phyloP scores from a whole-genome alignment of 53 echinoderm and acorn worm genomes.

The Hippasteria phrygiana region DNA sequence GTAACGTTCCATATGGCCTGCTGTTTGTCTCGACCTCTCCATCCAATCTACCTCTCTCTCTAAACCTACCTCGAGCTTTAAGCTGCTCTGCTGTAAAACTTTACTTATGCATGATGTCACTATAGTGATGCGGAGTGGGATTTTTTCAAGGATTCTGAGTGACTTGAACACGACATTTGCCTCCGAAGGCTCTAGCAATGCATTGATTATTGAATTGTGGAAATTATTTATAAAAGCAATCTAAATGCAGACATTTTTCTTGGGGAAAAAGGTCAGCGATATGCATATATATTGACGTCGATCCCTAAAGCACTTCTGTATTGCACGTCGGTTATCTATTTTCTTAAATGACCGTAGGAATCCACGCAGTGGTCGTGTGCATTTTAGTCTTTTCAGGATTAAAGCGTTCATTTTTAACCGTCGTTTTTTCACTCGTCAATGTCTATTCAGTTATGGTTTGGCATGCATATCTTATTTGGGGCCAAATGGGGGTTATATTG shows the following conservation, averaged over 20 bases:
- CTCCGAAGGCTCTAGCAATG: neutral
- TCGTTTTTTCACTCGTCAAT: too few relatives aligned
- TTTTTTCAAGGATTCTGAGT: neutral
- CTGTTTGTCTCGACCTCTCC: neutral
- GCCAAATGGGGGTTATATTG: too few relatives aligned
- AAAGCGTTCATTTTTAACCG: too few relatives aligned
- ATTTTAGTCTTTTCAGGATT: too few relatives aligned
- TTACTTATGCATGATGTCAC: conserved; percentile 1
- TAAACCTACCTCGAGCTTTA: neutral
- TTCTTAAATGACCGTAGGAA: too few relatives aligned
- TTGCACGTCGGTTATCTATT: too few relatives aligned
- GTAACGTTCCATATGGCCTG: conserved; percentile 30
- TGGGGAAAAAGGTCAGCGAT: too few relatives aligned
- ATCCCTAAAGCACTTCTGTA: too few relatives aligned
- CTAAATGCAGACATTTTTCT: neutral
- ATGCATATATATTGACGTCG: too few relatives aligned
- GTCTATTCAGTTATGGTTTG: too few relatives aligned
- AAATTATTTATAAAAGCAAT: conserved; percentile 9
- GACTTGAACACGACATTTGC: neutral
- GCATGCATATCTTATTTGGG: too few relatives aligned
- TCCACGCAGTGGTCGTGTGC: too few relatives aligned
- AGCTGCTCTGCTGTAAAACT: neutral
- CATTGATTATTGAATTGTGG: neutral
- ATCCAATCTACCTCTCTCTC: neutral
- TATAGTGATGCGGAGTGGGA: neutral